Conservation (phyloP, 2,797 vertebrate genomes). For the Garrulus glandarius region DNA sequence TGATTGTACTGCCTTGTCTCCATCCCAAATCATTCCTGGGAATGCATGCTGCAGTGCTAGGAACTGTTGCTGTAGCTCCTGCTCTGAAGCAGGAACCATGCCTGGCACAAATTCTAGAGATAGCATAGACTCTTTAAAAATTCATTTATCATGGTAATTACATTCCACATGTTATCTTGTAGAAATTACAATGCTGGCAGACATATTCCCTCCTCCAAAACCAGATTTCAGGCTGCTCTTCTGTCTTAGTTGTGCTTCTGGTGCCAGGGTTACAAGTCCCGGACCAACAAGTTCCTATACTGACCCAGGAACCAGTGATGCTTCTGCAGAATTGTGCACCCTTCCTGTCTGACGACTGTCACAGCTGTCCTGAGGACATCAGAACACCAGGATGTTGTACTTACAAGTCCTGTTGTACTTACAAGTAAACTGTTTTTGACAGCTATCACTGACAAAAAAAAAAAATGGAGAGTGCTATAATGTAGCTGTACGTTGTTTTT, state of each 20-base stretch:
- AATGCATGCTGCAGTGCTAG: neutral
- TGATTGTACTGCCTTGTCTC: neutral
- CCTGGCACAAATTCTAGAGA: neutral
- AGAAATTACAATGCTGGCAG: neutral
- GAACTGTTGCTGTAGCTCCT: neutral
- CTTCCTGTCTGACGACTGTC: neutral
- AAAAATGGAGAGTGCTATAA: neutral
- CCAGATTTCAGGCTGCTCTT: neutral
- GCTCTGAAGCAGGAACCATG: neutral
- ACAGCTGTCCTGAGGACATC: neutral
- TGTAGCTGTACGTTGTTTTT: neutral
- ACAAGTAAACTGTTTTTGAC: neutral
- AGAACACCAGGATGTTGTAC: neutral
- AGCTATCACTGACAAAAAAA: neutral
- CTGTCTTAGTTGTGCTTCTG: neutral
- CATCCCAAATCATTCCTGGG: neutral
- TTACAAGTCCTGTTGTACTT: neutral
- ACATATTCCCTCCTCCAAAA: neutral
- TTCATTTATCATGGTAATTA: neutral
- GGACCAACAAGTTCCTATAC: neutral
- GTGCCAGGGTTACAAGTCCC: neutral
- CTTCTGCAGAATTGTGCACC: neutral
- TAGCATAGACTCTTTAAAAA: neutral
- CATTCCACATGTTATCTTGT: neutral
- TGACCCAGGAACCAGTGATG: neutral